phyloP scores from a whole-genome alignment of 2,113 vertebrate species.

The Pseudorectes ferrugineus region DNA sequence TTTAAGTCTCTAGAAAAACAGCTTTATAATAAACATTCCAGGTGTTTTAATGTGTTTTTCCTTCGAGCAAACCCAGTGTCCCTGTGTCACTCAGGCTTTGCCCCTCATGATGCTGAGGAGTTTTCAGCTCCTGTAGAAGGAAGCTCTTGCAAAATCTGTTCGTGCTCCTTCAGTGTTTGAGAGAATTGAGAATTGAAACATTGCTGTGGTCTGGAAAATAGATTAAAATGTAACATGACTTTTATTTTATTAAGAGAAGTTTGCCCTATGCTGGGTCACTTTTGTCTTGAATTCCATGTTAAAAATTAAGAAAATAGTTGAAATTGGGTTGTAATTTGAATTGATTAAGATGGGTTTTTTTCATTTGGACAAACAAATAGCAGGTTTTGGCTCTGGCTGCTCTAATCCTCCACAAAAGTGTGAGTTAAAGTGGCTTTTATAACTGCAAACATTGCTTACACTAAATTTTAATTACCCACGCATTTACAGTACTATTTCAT shows the following conservation, averaged over 20 bases:
- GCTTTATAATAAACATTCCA: background rate
- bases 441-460: background rate
- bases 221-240: background rate
- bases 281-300: background rate
- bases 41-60: background rate
- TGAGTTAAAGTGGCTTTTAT: background rate
- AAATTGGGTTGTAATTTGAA: background rate
- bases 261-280: background rate
- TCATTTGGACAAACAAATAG: background rate
- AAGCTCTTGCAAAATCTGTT: background rate
- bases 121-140: background rate
- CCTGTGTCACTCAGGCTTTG: background rate
- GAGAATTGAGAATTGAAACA: background rate
- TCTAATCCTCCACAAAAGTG: background rate
- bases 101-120: background rate
- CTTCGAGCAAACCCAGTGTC: background rate
- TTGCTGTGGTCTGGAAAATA: background rate
- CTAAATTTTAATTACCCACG: background rate
- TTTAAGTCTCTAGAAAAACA: background rate
- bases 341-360: background rate
- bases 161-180: rapidly evolving
- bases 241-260: background rate
- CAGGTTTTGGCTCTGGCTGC: background rate
- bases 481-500: background rate
- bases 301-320: background rate